phyloP scores from a whole-genome alignment of 1,140 invertebrate genomes.

The Ruditapes philippinarum region DNA sequence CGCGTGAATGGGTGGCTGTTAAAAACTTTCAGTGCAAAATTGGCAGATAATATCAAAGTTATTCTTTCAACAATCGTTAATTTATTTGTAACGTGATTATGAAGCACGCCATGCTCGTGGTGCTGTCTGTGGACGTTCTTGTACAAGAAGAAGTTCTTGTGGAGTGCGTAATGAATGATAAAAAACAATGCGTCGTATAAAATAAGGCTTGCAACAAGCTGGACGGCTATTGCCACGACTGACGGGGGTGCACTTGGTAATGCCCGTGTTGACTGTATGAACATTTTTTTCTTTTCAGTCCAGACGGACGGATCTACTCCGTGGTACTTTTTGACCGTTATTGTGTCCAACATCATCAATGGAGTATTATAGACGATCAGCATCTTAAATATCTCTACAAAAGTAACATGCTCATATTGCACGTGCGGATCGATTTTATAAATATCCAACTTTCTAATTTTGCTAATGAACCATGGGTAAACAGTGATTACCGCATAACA shows the following conservation, averaged over 20 bases:
- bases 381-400: slow-evolving; percentile 63
- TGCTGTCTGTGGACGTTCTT: slow-evolving; percentile 77
- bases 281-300: slow-evolving; percentile 65
- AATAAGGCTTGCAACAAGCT: slow-evolving; percentile 74
- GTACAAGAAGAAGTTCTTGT: slow-evolving; percentile 80
- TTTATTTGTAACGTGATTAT: slow-evolving; percentile 81
- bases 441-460: slow-evolving; percentile 68
- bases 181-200: slow-evolving; percentile 81
- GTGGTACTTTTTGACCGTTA: slow-evolving; percentile 80
- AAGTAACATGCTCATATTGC: slow-evolving; percentile 66
- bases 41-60: slow-evolving; percentile 78
- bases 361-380: slow-evolving; percentile 74
- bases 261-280: slow-evolving; percentile 78
- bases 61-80: slow-evolving; percentile 78
- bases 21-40: slow-evolving; percentile 80
- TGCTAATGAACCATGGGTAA: slow-evolving; percentile 75
- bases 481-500: slow-evolving; percentile 74
- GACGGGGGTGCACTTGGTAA: slow-evolving; percentile 76
- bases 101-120: slow-evolving; percentile 80
- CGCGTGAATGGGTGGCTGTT: slow-evolving; percentile 81
- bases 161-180: slow-evolving; percentile 76
- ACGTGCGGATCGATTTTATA: slow-evolving; percentile 78
- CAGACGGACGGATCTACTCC: slow-evolving; percentile 74
- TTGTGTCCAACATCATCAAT: slow-evolving; percentile 78
- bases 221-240: slow-evolving; percentile 67